Evolutionary conservation across 2,113 vertebrate genomes (phyloP), one percentile per base, ranked within the genome.

Genomic region (Coptodon bakossiorum): DNA sequence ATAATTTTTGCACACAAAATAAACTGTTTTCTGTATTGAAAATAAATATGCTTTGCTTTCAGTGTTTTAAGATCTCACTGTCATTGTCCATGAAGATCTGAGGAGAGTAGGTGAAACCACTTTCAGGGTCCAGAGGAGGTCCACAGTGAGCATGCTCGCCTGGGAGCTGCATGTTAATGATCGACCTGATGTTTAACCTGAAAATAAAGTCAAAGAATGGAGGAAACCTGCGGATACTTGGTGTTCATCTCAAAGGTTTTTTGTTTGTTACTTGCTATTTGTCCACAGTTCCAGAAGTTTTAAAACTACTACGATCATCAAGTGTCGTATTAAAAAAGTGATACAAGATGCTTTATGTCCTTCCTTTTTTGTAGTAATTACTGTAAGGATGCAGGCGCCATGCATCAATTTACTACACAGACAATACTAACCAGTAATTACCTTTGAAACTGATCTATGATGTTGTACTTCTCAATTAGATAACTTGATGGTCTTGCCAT

Each of bases 141-240:
- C 97, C 97, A 73, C 97, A 97, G 93, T 97, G 93, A 85, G 94
- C 93, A n/a, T 97, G 97, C 66, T 97, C 97, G 31, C 96, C 96
- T 6, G 96, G 95, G 4, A 96, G 63, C 94, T 97, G 97, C 94
- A 97, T 96, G 89, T 97, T 97, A 88, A 97, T 96, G 89, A 97
- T 90, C 1, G 97, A 97, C 73, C 87, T 96, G 91, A 97, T 96
- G 85, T 97, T 97, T 89, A 96, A 88, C 85, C 97, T 97, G 84
- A 9, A 12, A 34, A 24, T 78, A 48, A 57, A 61, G 31, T 34
- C 2, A 54, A 53, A 52, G 10, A n/a, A 0, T 12, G 29, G 27
- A 52, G 27, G 73, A 52, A 78, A 78, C 7, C 4, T 16, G 19
- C 5, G 17, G 22, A 86, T 5, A 31, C 4, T 6, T 34, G 14